Percentiles rank a stretch among this genome's conserved stretches.
Conservation (phyloP, 2,888 invertebrate genomes). For the Tenthredo scrophulariae region DNA sequence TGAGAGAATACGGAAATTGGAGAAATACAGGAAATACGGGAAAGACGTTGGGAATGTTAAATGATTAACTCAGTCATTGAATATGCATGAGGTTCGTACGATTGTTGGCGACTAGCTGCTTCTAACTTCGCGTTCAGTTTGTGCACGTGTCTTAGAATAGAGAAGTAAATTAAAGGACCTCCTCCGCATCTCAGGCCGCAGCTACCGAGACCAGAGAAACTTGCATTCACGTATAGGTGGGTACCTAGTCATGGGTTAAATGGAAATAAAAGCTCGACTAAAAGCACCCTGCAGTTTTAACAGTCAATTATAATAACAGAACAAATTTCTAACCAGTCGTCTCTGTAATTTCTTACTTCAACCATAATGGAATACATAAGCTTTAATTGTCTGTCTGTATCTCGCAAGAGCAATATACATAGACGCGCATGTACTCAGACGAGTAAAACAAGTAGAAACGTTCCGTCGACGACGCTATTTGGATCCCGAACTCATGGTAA, state of each 20-base stretch:
- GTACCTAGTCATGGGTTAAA: not conserved
- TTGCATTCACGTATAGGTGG: not conserved
- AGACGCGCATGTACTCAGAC: not conserved
- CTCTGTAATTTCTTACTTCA: not conserved
- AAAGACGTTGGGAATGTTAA: conserved; percentile 42
- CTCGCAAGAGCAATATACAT: not conserved
- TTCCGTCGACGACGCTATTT: not conserved
- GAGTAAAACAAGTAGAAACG: conserved; percentile 17
- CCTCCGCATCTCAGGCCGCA: not conserved
- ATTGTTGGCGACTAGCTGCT: conserved; percentile 49
- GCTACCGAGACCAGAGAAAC: not conserved
- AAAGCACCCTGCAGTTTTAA: not conserved
- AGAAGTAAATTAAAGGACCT: conserved; percentile 52
- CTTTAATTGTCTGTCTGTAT: not conserved
- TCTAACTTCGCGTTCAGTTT: conserved; percentile 53
- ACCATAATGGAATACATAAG: not conserved
- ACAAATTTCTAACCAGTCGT: not conserved
- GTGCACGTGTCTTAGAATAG: conserved; percentile 50
- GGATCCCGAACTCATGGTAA: conserved; percentile 19
- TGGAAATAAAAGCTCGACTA: not conserved
- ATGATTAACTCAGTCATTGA: conserved; percentile 54
- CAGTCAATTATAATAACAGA: not conserved
- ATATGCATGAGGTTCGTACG: conserved; percentile 55
- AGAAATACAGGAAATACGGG: conserved; percentile 27
- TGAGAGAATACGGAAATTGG: not conserved